Base-by-base conservation (phyloP, 2,113 vertebrate species). In the Chamaetylas fuelleborni region DNA sequence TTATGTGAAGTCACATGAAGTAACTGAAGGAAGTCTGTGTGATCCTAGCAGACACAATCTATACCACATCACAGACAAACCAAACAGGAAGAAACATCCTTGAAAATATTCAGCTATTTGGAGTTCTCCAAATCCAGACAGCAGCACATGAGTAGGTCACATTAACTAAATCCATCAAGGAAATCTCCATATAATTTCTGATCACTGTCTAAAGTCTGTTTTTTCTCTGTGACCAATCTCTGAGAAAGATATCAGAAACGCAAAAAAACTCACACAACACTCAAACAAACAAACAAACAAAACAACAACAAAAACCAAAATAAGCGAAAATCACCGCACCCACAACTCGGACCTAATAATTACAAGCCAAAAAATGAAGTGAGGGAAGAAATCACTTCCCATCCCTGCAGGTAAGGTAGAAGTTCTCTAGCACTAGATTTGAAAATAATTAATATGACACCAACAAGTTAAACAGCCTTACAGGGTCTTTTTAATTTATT, bases 381-480 rank as follows among this genome's bases (percentile, higher is more conserved):
- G 19, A 57, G 28, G 60, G 12, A 20, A 73, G 36, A 81, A 94
- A 90, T 50, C 57, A 34, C 36, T 87, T 81, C 50, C 47, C 40
- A 36, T 47, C 45, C 48, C 72, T 88, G 61, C 31, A 93, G 60
- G 72, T 88, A 85, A 70, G 53, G 51, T 7, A 29, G 1, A 81
- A 88, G 73, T 81, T 56, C 60, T 78, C 40, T 86, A 92, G 61
- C 31, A 86, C 6, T 40, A 83, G 24, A 81, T 54, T 47, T 78
- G 31, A 90, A 71, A 95, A 85, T 50, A 90, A 92, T 61, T 84
- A 86, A 90, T 84, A 66, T 56, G 28, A 92, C n/a, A 93, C 57
- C 91, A 91, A 93, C 78, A 93, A 90, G 61, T 95, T 80, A 80
- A 91, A 96, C 56, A 84, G 71, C n/a, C 65, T 92, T 73, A 92